Evolutionary conservation across 2,888 invertebrate genomes (phyloP).

Genomic region (Scaptomyza flava): DNA sequence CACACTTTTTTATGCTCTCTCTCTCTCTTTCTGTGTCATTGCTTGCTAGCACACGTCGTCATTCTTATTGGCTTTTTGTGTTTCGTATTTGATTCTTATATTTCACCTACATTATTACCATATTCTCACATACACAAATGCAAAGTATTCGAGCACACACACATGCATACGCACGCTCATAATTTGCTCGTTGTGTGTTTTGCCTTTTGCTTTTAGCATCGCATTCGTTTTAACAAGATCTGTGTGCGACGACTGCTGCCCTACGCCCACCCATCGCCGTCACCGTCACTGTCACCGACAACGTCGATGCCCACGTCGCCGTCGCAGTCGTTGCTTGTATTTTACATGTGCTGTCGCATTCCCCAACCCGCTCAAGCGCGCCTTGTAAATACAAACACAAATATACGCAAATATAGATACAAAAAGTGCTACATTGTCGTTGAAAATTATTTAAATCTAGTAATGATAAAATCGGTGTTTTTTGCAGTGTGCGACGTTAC

Average conservation of each 20-base stretch:
- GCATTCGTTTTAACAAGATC: slow-evolving; percentile 64
- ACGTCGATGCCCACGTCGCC: slow-evolving; percentile 35
- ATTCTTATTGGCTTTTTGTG: slow-evolving; percentile 55
- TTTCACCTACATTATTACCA: slow-evolving; percentile 67
- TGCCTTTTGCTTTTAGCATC: slow-evolving; percentile 58
- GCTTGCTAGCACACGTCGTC: slow-evolving; percentile 57
- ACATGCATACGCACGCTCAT: slow-evolving; percentile 28
- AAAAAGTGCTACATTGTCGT: slow-evolving; percentile 44
- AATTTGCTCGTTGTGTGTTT: slow-evolving; percentile 65
- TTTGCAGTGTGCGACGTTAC: slow-evolving; percentile 17
- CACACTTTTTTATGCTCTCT: slow-evolving; percentile 25
- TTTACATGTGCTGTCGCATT: slow-evolving; percentile 63
- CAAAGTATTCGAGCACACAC: slow-evolving; percentile 19
- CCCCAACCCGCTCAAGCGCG: slow-evolving; percentile 10
- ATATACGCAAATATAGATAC: slow-evolving; percentile 9
- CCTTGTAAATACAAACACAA: slow-evolving; percentile 20
- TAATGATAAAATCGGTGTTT: slow-evolving; percentile 34
- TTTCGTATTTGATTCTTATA: slow-evolving; percentile 64
- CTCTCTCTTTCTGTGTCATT: slow-evolving; percentile 32
- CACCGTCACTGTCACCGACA: slow-evolving; percentile 16
- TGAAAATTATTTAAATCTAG: slow-evolving; percentile 30
- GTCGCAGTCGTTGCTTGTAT: slow-evolving; percentile 33
- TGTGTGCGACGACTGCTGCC: slow-evolving; percentile 54
- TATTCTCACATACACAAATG: slow-evolving; percentile 34
- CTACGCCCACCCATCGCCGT: slow-evolving; percentile 52